Evolutionary conservation across 2,797 vertebrate species (phyloP).

Genomic region (Enteromius viviparus): DNA sequence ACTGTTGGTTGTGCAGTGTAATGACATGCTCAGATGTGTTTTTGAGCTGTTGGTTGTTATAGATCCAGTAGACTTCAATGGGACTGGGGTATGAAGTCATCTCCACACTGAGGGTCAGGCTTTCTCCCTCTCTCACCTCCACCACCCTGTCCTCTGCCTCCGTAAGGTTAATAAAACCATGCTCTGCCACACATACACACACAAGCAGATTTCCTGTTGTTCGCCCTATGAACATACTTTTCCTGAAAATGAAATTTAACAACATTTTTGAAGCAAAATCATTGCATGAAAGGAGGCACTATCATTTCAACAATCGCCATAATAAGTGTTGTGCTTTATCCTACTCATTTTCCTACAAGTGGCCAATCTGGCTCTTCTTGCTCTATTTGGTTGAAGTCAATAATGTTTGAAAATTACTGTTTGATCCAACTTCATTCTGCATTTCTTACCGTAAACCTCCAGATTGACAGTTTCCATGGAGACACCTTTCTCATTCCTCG

Average conservation of each 20-base stretch:
- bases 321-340: not conserved
- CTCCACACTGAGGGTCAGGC: slow-evolving; percentile 84
- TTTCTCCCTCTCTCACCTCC: slow-evolving; percentile 89
- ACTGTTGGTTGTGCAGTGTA: slow-evolving; percentile 80
- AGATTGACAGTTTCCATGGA: slow-evolving; percentile 81
- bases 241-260: not conserved
- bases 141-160: slow-evolving; percentile 78
- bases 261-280: not conserved
- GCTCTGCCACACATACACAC: slow-evolving; percentile 73
- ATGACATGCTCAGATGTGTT: slow-evolving; percentile 92
- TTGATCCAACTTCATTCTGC: not conserved
- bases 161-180: slow-evolving; percentile 86
- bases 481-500: slow-evolving; percentile 83
- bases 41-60: slow-evolving; percentile 81
- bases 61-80: slow-evolving; percentile 81
- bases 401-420: not conserved
- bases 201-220: not conserved
- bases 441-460: slow-evolving; percentile 84
- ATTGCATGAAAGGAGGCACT: not conserved
- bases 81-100: slow-evolving; percentile 89
- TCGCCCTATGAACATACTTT: not conserved
- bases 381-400: slow-evolving; percentile 6
- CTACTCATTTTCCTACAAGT: not conserved
- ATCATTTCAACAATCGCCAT: not conserved
- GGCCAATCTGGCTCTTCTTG: not conserved